Evolutionary conservation across 2,888 invertebrate species (phyloP).

Genomic region (Cantharis rufa): DNA sequence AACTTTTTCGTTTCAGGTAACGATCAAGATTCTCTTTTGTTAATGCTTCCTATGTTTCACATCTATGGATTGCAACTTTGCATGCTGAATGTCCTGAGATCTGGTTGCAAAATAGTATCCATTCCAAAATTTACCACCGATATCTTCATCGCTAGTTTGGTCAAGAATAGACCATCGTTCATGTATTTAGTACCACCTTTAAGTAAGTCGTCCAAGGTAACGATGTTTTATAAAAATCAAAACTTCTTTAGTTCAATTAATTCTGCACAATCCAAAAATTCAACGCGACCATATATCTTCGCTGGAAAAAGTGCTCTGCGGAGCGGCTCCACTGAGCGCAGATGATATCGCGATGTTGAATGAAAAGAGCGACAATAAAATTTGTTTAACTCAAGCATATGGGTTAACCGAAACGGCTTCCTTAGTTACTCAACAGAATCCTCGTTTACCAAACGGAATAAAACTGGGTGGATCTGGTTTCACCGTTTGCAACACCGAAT

Average conservation of each 20-base stretch:
- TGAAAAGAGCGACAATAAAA: slow-evolving; percentile 37
- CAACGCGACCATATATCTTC: slow-evolving; percentile 54
- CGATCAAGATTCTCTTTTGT: slow-evolving; percentile 47
- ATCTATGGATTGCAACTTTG: slow-evolving; percentile 59
- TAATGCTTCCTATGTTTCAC: slow-evolving; percentile 59
- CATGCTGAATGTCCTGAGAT: slow-evolving; percentile 49
- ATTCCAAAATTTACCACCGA: slow-evolving; percentile 47
- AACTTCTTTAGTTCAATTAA: background rate
- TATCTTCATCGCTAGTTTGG: slow-evolving; percentile 35
- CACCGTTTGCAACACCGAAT: slow-evolving; percentile 64
- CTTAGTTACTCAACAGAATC: slow-evolving; percentile 51
- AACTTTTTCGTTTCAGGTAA: slow-evolving; percentile 30
- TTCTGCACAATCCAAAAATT: slow-evolving; percentile 48
- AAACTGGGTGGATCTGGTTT: slow-evolving; percentile 58
- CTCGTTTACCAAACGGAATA: slow-evolving; percentile 31
- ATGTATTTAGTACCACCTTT: slow-evolving; percentile 62
- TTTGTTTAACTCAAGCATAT: slow-evolving; percentile 53
- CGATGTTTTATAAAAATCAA: background rate
- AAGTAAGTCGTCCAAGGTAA: slow-evolving; percentile 42
- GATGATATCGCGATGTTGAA: slow-evolving; percentile 46
- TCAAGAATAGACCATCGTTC: slow-evolving; percentile 36
- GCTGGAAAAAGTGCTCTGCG: slow-evolving; percentile 54
- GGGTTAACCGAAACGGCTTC: slow-evolving; percentile 76
- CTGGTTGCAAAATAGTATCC: slow-evolving; percentile 55
- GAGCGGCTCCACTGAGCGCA: slow-evolving; percentile 58